Conservation (phyloP, 2,797 vertebrate species). For the Mergus octosetaceus region DNA sequence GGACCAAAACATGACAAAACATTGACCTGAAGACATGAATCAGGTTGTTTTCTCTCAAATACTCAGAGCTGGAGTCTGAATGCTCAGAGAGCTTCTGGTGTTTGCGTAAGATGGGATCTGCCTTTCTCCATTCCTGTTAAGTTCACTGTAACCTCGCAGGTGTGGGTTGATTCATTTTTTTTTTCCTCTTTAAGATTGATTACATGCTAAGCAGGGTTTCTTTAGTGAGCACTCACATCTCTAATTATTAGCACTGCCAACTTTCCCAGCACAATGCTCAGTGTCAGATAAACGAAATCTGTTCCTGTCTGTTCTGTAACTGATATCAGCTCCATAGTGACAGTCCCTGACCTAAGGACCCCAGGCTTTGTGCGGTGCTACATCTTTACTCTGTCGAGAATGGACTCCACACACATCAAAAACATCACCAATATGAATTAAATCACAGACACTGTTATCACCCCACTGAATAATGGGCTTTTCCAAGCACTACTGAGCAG, state of each 20-base stretch:
- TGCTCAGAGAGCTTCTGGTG: not conserved
- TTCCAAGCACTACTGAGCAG: not conserved
- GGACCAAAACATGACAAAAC: accelerated
- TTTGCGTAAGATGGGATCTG: not conserved
- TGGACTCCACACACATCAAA: constrained; percentile 61
- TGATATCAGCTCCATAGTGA: constrained; percentile 76
- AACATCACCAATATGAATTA: constrained; percentile 67
- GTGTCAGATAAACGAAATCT: constrained; percentile 79
- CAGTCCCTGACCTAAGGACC: constrained; percentile 77
- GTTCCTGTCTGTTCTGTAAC: constrained; percentile 79
- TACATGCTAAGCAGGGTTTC: constrained; percentile 54
- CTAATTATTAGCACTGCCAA: constrained; percentile 71
- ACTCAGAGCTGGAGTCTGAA: not conserved
- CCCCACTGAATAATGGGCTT: constrained; percentile 58
- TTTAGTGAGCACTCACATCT: constrained; percentile 42
- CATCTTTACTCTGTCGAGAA: constrained; percentile 75
- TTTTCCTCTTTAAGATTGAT: constrained; percentile 2
- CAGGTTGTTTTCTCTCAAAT: not conserved
- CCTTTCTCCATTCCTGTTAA: not conserved
- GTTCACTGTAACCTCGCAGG: constrained; percentile 17
- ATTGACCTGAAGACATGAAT: accelerated
- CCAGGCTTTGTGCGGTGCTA: constrained; percentile 68
- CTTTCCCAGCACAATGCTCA: constrained; percentile 71
- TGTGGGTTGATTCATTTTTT: not conserved
- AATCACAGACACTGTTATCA: constrained; percentile 71